Evolutionary conservation across 35 echinoderm and acorn worm genomes (phyloP).

Genomic region (Ptychodera flava): DNA sequence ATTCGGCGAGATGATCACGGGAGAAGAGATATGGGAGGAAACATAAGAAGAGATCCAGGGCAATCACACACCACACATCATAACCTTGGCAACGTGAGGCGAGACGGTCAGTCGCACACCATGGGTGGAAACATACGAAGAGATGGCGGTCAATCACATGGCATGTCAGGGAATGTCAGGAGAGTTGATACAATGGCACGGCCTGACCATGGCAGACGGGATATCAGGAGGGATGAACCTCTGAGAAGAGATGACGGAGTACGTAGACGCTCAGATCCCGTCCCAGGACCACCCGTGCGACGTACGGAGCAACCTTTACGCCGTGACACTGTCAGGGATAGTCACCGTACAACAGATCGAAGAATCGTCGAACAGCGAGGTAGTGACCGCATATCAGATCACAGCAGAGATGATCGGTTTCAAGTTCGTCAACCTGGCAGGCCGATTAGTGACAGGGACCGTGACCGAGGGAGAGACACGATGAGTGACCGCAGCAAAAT

Average conservation of each 20-base stretch:
- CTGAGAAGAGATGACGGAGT: constrained; percentile 16
- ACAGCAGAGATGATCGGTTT: constrained; percentile 12
- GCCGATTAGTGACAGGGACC: neutral
- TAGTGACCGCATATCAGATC: neutral
- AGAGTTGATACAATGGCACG: constrained; percentile 27
- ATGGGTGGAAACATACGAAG: constrained; percentile 32
- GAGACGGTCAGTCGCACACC: constrained; percentile 5
- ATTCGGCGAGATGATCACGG: neutral
- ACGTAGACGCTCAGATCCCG: constrained; percentile 2
- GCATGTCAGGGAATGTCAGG: constrained; percentile 19
- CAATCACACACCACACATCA: constrained; percentile 31
- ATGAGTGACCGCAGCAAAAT: neutral
- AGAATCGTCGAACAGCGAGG: neutral
- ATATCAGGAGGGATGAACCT: constrained; percentile 48
- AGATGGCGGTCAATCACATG: constrained; percentile 31
- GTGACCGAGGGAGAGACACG: neutral
- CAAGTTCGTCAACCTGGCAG: neutral
- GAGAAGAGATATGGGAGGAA: constrained; percentile 45
- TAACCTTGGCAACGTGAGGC: constrained; percentile 29
- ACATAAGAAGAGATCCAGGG: constrained; percentile 15
- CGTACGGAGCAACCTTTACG: constrained; percentile 18
- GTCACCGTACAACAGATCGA: neutral
- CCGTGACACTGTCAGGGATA: neutral
- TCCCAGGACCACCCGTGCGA: neutral
- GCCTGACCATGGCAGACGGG: constrained; percentile 34